A percentile compares a stretch with the other conserved stretches of the same genome.
These are phyloP conservation scores for Drosophila suzukii DNA, from an alignment of 1,140 invertebrate genomes.

Conservation along the genomic window DNA sequence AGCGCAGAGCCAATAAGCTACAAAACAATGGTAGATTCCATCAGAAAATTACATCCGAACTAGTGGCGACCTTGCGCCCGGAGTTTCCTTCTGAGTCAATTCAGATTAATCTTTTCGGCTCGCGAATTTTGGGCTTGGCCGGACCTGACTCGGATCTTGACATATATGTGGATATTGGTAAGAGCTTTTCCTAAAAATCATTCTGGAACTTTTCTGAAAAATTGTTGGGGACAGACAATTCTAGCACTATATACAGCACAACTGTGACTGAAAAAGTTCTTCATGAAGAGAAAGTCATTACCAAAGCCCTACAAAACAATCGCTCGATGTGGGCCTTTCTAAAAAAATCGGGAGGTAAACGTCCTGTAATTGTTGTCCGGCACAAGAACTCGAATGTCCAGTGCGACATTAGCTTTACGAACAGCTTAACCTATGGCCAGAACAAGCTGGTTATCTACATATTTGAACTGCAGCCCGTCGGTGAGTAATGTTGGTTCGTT, in stretches of 20 bases:
- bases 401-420: slow-evolving; percentile 32
- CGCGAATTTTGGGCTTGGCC: slow-evolving; percentile 35
- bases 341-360: not conserved
- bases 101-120: slow-evolving; percentile 18
- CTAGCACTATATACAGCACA: not conserved
- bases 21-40: not conserved
- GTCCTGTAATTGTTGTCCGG: slow-evolving; percentile 17
- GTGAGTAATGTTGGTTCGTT: slow-evolving; percentile 1
- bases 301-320: not conserved
- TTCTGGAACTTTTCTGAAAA: not conserved
- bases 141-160: slow-evolving; percentile 29
- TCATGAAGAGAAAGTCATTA: not conserved
- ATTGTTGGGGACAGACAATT: slow-evolving; percentile 1
- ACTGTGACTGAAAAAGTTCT: not conserved
- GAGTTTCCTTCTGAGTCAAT: not conserved
- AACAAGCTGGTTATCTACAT: slow-evolving; percentile 46
- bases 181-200: not conserved
- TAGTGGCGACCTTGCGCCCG: not conserved
- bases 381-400: slow-evolving; percentile 2
- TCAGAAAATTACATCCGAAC: not conserved
- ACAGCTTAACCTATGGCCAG: slow-evolving; percentile 7
- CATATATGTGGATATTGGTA: slow-evolving; percentile 24
- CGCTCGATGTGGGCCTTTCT: not conserved
- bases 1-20: not conserved
- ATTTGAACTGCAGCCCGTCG: slow-evolving; percentile 43